Evolutionary conservation across 2,888 invertebrate genomes (phyloP).

Genomic region (Drosophila mulleri): DNA sequence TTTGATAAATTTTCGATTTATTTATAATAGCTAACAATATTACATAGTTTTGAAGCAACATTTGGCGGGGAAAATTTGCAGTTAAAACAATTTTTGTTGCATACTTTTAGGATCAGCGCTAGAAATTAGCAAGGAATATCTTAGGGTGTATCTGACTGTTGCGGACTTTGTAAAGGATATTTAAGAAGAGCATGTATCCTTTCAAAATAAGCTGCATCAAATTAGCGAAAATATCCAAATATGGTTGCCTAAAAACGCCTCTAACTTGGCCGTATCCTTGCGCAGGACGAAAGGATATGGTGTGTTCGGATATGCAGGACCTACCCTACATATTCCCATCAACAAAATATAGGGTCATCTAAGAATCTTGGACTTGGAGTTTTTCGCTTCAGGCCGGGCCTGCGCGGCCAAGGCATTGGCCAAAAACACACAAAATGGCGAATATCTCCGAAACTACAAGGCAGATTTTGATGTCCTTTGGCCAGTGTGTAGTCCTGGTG

Average conservation of each 20-base stretch:
- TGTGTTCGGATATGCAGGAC: background rate
- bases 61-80: background rate
- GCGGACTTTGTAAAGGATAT: no score
- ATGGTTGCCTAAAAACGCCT: background rate
- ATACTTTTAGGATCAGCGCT: background rate
- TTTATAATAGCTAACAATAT: background rate
- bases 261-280: background rate
- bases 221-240: no score
- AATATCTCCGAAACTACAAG: background rate
- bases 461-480: background rate
- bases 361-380: background rate
- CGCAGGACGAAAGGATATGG: conserved; percentile 2
- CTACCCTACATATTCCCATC: background rate
- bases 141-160: no score
- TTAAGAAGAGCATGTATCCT: no score
- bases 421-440: conserved; percentile 2
- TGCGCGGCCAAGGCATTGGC: background rate
- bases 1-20: background rate
- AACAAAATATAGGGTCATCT: background rate
- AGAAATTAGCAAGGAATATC: fast-evolving
- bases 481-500: background rate
- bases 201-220: no score
- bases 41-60: background rate
- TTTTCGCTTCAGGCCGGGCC: background rate
- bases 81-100: background rate